Base-by-base conservation (phyloP, 2,888 invertebrate genomes). In the Ellobium chinense region DNA sequence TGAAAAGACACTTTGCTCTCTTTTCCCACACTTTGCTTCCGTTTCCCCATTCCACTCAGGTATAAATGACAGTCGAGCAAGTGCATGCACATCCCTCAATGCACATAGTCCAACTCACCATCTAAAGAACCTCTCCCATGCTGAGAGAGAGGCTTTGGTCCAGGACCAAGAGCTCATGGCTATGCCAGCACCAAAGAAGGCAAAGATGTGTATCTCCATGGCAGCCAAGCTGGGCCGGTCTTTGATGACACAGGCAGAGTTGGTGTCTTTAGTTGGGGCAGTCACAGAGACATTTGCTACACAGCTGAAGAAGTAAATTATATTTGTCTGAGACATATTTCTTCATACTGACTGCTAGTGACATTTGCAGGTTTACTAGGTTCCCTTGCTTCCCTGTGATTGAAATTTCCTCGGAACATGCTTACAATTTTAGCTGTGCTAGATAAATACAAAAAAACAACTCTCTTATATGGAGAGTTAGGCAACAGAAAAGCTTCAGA, bases 91-190 rank as follows among this genome's bases (percentile, higher is more conserved):
- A n/a, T n/a, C n/a, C n/a, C n/a, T n/a, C n/a, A n/a, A n/a, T n/a
- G n/a, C n/a, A 46, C 7, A 7, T 46, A 46, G 18, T 12, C 46
- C 46, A 46, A 78, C 87, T 90, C 94, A 97, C 97, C 96, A 96
- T 91, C 96, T 95, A 80, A 97, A 94, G 92, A 96, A 97, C 79
- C 97, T 94, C 83, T 95, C 95, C 98, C 98, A 99, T 21, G 96
- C 95, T 86, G 96, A 95, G 7, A 96, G 92, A 5, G 97, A 97
- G 58, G 97, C 96, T 31, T 95, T 95, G 9, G 97, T 98, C 97
- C 97, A 98, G 39, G 97, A 96, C 97, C 98, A 98, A 0, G 97
- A 97, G 3, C 97, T 97, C 96, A 98, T 97, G 37, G 96, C 95
- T 83, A 97, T 95, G 62, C 97, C 97, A 58, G 96, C 95, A 85